These are phyloP conservation scores for Anthopleura sola DNA, from an alignment of 64 coral and sea anemone genomes.

Conservation along the genomic window DNA sequence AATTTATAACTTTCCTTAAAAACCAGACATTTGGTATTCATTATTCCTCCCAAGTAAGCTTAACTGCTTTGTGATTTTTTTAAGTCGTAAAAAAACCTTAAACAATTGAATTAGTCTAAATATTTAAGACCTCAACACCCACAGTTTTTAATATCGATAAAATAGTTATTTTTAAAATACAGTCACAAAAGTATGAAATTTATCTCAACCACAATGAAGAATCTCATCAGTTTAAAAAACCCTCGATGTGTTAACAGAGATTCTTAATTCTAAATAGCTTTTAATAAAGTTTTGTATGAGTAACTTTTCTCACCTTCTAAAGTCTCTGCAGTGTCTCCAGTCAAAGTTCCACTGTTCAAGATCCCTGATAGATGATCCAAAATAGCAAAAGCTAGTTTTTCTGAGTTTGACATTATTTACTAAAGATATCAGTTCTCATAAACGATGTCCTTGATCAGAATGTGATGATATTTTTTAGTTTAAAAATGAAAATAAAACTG, in stretches of 20 bases:
- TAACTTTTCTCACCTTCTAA: slow-evolving; percentile 60
- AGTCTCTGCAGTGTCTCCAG: slow-evolving; percentile 80
- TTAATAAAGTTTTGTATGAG: neutral
- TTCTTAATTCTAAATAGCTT: neutral
- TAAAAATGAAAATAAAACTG: neutral
- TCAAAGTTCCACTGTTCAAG: slow-evolving; percentile 47
- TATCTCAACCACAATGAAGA: neutral
- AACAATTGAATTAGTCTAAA: neutral
- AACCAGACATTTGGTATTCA: neutral
- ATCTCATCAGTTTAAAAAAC: neutral
- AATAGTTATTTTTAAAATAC: too few relatives aligned
- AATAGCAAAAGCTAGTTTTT: slow-evolving; percentile 59
- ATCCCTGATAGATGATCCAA: slow-evolving; percentile 56
- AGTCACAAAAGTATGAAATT: neutral
- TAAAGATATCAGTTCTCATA: neutral
- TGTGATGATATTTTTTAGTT: neutral
- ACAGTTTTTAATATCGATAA: too few relatives aligned
- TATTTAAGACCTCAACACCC: too few relatives aligned
- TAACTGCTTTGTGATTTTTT: neutral
- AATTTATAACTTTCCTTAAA: too few relatives aligned
- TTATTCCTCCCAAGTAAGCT: neutral
- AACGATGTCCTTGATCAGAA: neutral
- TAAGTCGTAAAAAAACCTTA: neutral
- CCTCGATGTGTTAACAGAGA: neutral
- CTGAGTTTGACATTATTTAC: slow-evolving; percentile 66